Conservation (phyloP, 2,888 invertebrate genomes). For the Clistopyga incitator region DNA sequence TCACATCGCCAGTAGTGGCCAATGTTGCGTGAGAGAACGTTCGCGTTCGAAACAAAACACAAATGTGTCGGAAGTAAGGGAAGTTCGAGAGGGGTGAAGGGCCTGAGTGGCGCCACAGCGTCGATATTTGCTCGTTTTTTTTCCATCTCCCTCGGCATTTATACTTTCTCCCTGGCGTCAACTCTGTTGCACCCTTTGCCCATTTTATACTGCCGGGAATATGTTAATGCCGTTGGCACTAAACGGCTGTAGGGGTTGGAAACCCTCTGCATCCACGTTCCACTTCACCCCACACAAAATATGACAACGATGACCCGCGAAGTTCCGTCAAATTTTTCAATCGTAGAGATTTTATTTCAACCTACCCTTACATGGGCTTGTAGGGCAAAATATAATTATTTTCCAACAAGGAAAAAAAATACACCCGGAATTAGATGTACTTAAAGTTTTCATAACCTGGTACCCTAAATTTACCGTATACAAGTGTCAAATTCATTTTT, state of each 20-base stretch:
- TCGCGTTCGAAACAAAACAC: conserved; percentile 80
- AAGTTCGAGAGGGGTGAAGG: not conserved
- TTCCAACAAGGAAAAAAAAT: no score
- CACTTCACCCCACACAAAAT: conserved; percentile 31
- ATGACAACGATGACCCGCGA: conserved; percentile 51
- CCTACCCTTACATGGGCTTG: not conserved
- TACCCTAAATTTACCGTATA: no score
- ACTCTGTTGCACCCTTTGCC: conserved; percentile 55
- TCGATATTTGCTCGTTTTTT: conserved; percentile 73
- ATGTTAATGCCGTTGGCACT: conserved; percentile 74
- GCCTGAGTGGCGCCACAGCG: conserved; percentile 77
- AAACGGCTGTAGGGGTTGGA: conserved; percentile 33
- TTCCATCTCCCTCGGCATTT: not conserved
- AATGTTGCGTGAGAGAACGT: conserved; percentile 73
- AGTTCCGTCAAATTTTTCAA: conserved; percentile 21
- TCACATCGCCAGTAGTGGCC: conserved; percentile 63
- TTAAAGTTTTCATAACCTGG: no score
- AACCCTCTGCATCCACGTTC: conserved; percentile 2
- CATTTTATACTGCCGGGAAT: conserved; percentile 71
- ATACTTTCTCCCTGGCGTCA: not conserved
- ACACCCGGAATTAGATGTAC: no score
- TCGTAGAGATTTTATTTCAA: conserved; percentile 25
- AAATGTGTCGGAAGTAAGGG: conserved; percentile 82
- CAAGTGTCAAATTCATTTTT: no score
- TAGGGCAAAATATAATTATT: not conserved